Conservation (phyloP, 2,797 vertebrate genomes). For the Sylvilagus floridanus region DNA sequence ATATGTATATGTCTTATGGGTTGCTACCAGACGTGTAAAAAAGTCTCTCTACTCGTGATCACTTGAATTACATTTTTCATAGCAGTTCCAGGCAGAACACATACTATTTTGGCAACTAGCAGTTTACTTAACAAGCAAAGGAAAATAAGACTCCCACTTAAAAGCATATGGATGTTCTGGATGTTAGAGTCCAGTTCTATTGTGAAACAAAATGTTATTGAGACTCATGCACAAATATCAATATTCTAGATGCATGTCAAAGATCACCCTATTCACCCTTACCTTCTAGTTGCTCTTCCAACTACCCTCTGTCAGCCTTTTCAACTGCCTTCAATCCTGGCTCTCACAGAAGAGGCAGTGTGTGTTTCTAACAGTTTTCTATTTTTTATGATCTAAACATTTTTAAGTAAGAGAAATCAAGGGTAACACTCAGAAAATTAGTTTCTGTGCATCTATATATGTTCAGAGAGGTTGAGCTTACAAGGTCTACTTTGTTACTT, state of each 20-base stretch:
- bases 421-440: not conserved
- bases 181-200: not conserved
- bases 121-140: not conserved
- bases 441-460: not conserved
- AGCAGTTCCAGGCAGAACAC: not conserved
- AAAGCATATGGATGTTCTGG: not conserved
- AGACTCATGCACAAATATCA: not conserved
- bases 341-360: not conserved
- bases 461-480: not conserved
- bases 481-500: not conserved
- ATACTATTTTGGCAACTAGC: not conserved
- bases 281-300: not conserved
- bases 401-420: not conserved
- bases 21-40: accelerated
- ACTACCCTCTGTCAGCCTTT: not conserved
- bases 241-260: not conserved
- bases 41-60: too few species aligned
- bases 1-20: too few species aligned
- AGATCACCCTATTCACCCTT: not conserved
- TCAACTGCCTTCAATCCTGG: not conserved
- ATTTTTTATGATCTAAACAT: not conserved
- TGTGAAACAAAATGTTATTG: not conserved
- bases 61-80: not conserved
- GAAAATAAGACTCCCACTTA: not conserved
- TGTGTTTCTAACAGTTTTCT: not conserved